Percentiles rank a stretch among this genome's conserved stretches.
These are phyloP conservation scores for Mesorhabditis spiculigera DNA, from an alignment of 2,888 invertebrate species.

Conservation along the genomic window DNA sequence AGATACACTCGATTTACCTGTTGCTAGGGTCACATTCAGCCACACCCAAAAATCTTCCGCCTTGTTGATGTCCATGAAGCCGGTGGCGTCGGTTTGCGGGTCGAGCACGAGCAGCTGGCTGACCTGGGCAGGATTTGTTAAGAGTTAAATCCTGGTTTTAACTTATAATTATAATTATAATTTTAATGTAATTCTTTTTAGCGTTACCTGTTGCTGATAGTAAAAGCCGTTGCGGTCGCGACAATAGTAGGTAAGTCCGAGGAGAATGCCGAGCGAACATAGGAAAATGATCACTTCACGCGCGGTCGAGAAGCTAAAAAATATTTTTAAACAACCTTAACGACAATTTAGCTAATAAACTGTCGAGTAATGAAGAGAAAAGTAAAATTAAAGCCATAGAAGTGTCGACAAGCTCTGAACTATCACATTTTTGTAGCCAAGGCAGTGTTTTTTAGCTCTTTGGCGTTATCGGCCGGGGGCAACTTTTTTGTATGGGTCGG, in stretches of 20 bases:
- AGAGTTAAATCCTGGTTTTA: too few relatives aligned
- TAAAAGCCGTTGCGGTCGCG: slow-evolving; percentile 34
- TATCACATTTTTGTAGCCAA: too few relatives aligned
- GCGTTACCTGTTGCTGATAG: slow-evolving; percentile 25
- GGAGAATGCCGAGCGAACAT: slow-evolving; percentile 31
- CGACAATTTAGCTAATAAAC: neutral
- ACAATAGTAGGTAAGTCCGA: slow-evolving; percentile 33
- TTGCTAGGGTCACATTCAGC: slow-evolving; percentile 25
- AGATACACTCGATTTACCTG: slow-evolving; percentile 9
- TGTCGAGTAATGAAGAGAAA: neutral
- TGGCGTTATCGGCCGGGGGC: too few relatives aligned
- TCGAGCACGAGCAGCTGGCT: neutral
- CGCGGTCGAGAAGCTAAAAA: slow-evolving; percentile 25
- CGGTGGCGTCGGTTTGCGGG: slow-evolving; percentile 8
- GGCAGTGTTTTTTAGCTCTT: too few relatives aligned
- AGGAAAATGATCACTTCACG: slow-evolving; percentile 36
- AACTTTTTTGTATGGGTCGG: too few relatives aligned
- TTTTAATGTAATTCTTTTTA: neutral
- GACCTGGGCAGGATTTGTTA: neutral
- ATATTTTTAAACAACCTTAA: neutral
- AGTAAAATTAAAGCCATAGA: neutral
- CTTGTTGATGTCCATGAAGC: slow-evolving; percentile 30
- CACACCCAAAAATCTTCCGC: slow-evolving; percentile 36
- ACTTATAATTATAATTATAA: neutral
- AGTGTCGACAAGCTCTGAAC: neutral